Evolutionary conservation across 2,888 invertebrate genomes (phyloP).

Genomic region (Callinectes sapidus): DNA sequence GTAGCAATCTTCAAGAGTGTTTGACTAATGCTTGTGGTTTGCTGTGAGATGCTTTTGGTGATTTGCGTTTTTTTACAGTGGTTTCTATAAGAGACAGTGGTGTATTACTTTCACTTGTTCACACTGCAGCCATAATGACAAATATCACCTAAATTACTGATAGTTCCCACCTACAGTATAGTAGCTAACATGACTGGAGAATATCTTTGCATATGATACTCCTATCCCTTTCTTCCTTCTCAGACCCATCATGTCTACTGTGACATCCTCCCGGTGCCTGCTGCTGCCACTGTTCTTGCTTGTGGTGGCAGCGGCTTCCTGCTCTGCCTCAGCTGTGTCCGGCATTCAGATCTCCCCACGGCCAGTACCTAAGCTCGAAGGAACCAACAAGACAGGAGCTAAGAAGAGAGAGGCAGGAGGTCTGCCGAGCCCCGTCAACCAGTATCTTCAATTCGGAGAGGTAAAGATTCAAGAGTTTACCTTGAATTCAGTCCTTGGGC

Average conservation of each 20-base stretch:
- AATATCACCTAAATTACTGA: neutral
- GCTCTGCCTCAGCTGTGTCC: neutral
- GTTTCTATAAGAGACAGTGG: neutral
- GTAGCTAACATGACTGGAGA: neutral
- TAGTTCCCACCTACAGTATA: neutral
- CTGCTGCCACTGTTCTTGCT: neutral
- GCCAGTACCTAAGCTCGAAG: conserved; percentile 2
- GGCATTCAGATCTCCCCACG: neutral
- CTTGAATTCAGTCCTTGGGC: neutral
- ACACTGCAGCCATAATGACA: neutral
- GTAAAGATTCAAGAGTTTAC: neutral
- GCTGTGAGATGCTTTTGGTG: neutral
- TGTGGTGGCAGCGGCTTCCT: neutral
- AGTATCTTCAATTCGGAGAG: conserved; percentile 32
- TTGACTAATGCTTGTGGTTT: neutral
- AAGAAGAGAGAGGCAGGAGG: conserved; percentile 6
- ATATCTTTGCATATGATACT: neutral
- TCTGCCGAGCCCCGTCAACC: conserved; percentile 19
- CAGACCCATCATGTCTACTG: neutral
- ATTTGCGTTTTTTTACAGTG: neutral
- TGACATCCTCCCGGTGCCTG: neutral
- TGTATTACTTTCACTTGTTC: neutral
- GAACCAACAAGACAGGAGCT: neutral
- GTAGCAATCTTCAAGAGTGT: neutral
- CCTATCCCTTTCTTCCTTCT: neutral